Conservation (phyloP, 2,888 invertebrate genomes). For the Xylophagus ater region DNA sequence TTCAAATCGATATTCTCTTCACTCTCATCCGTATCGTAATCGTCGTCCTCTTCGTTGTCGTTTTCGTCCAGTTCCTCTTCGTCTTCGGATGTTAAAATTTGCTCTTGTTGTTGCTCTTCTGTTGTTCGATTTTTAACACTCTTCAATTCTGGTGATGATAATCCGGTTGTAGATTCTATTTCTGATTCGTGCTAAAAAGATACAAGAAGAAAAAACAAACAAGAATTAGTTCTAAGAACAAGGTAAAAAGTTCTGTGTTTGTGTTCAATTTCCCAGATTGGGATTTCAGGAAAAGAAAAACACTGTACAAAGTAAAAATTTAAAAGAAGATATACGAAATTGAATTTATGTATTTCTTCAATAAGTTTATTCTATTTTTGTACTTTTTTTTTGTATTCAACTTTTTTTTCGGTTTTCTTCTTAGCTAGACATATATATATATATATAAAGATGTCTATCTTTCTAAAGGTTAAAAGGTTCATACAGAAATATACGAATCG, state of each 20-base stretch:
- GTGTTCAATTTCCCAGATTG: neutral
- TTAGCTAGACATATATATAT: neutral
- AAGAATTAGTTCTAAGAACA: neutral
- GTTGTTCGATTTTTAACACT: constrained; percentile 6
- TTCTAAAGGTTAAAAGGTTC: neutral
- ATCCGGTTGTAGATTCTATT: constrained; percentile 4
- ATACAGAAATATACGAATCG: neutral
- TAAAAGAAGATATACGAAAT: constrained; percentile 11
- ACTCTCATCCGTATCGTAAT: constrained; percentile 1
- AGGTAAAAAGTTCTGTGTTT: neutral
- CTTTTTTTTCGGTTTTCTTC: constrained; percentile 1
- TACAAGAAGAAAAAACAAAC: neutral
- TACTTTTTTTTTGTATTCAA: neutral
- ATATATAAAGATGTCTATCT: neutral
- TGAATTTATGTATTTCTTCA: constrained; percentile 13
- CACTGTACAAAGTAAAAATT: neutral
- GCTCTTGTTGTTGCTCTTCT: constrained; percentile 1
- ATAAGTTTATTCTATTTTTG: constrained; percentile 8
- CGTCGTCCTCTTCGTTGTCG: constrained; percentile 8
- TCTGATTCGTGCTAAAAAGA: constrained; percentile 1
- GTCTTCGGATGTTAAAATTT: constrained; percentile 1
- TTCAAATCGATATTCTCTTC: constrained; percentile 1
- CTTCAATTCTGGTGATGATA: neutral
- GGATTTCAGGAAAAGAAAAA: neutral
- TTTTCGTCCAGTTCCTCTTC: constrained; percentile 4